Conservation (phyloP, 35 echinoderm and acorn worm genomes). For the Ptychodera flava region DNA sequence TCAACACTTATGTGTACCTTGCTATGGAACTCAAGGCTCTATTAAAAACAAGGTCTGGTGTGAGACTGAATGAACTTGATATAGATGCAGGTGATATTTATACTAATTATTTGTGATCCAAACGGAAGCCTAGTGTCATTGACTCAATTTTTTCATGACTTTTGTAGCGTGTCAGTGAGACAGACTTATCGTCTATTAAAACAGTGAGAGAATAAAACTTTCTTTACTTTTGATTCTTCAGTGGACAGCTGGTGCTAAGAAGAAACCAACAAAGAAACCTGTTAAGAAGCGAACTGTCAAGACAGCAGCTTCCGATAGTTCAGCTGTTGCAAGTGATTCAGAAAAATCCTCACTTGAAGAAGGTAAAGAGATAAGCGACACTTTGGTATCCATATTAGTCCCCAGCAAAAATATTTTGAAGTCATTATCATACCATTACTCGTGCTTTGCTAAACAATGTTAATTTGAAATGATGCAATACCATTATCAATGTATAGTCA, state of each 20-base stretch:
- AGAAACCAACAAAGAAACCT: constrained; percentile 67
- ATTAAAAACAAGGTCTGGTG: no score
- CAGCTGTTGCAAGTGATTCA: constrained; percentile 67
- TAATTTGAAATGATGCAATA: neutral
- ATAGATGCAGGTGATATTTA: no score
- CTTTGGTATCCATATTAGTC: neutral
- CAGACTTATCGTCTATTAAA: no score
- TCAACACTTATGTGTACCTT: no score
- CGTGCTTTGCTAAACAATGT: neutral
- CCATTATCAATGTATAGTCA: neutral
- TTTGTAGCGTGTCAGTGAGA: no score
- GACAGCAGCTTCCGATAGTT: constrained; percentile 41
- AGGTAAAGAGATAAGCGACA: constrained; percentile 42
- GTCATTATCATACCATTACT: neutral
- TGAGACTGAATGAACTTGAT: no score
- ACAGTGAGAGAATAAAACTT: no score
- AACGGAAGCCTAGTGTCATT: no score
- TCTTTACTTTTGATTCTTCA: neutral
- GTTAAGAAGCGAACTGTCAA: constrained; percentile 24
- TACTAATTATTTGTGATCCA: no score
- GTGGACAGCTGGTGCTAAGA: constrained; percentile 91
- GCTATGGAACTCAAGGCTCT: no score
- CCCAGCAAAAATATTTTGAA: neutral
- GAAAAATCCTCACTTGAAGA: constrained; percentile 96
- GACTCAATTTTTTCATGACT: no score